Conservation (phyloP, 2,113 vertebrate species). For the Cochlearius cochlearius region DNA sequence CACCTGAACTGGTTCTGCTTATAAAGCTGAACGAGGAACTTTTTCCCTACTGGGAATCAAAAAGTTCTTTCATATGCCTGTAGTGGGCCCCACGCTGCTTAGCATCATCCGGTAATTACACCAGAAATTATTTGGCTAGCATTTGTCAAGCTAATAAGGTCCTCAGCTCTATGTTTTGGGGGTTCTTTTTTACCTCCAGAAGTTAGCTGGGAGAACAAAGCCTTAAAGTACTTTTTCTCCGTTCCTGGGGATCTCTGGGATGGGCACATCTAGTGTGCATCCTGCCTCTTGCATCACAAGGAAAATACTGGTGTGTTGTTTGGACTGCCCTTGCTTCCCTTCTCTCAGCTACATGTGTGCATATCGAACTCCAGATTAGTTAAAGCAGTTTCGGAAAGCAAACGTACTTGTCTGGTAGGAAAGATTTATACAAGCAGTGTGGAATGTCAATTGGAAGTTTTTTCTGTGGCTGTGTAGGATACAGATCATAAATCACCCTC, state of each 20-base stretch:
- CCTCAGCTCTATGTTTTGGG: not conserved
- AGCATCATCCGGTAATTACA: not conserved
- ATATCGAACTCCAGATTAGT: not conserved
- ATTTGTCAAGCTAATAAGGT: not conserved
- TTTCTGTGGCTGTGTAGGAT: not conserved
- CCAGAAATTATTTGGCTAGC: not conserved
- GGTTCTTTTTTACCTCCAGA: not conserved
- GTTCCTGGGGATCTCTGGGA: not conserved
- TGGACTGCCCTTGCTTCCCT: fast-evolving
- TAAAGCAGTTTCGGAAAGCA: not conserved
- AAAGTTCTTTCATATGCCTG: not conserved
- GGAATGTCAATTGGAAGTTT: not conserved
- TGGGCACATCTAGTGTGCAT: not conserved
- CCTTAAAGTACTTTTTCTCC: not conserved
- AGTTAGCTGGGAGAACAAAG: not conserved
- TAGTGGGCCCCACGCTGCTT: not conserved
- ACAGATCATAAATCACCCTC: not conserved
- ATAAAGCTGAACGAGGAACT: not conserved
- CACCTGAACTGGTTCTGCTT: not conserved
- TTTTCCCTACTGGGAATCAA: not conserved
- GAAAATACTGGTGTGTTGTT: not conserved
- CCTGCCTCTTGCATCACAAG: not conserved
- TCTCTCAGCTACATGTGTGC: not conserved
- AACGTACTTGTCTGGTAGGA: not conserved
- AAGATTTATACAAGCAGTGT: not conserved